Percentiles rank a stretch among this genome's conserved stretches.
These are phyloP conservation scores for Intellagama lesueurii DNA, from an alignment of 2,797 vertebrate genomes.

Conservation along the genomic window DNA sequence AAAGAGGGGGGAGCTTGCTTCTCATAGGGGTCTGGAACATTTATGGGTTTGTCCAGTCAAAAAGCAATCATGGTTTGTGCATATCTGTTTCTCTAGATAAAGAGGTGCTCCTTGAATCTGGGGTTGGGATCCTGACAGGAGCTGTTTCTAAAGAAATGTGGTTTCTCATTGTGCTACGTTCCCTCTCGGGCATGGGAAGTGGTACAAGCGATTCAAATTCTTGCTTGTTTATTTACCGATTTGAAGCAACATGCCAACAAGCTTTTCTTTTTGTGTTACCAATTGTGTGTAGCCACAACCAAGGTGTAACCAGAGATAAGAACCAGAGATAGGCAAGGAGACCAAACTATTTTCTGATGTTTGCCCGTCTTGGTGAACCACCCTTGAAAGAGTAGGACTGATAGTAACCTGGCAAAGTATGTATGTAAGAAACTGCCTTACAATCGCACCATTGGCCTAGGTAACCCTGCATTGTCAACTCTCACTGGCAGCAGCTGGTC, in stretches of 20 bases:
- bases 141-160: not conserved
- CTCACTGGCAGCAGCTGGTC: too few species aligned
- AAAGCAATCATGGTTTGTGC: not conserved
- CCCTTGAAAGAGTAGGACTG: constrained; percentile 42
- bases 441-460: too few species aligned
- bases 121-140: too few species aligned
- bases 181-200: not conserved
- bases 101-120: not conserved
- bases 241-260: not conserved
- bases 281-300: constrained; percentile 28
- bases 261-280: constrained; percentile 22
- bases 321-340: constrained; percentile 52
- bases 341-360: constrained; percentile 43
- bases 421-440: too few species aligned
- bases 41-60: not conserved
- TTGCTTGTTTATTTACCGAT: not conserved
- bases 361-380: constrained; percentile 35
- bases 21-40: not conserved
- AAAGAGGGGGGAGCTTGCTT: too few species aligned
- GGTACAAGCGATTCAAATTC: too few species aligned
- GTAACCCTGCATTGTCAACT: too few species aligned
- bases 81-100: not conserved
- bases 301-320: constrained; percentile 36
- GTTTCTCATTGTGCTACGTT: not conserved
- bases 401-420: not conserved